Percentiles rank a stretch among this genome's conserved stretches.
Evolutionary conservation across 2,888 invertebrate genomes (phyloP).

Genomic region (Bembecia ichneumoniformis): DNA sequence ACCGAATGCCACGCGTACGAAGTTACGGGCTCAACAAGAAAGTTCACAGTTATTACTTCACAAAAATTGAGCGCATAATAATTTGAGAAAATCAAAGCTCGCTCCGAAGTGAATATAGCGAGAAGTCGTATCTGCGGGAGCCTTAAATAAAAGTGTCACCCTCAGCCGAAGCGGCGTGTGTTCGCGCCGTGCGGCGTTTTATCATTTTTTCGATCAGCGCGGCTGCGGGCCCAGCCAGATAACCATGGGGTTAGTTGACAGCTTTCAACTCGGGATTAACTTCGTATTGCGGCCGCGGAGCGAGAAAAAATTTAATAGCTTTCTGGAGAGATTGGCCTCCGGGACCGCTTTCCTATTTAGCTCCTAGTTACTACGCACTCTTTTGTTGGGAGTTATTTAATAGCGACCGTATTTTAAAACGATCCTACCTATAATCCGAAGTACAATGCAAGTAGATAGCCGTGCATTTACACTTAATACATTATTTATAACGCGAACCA

Average conservation of each 20-base stretch:
- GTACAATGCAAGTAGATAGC: not conserved
- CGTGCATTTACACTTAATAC: too few relatives aligned
- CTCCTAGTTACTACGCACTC: conserved; percentile 17
- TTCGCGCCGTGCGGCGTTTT: conserved; percentile 34
- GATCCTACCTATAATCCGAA: too few relatives aligned
- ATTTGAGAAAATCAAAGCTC: not conserved
- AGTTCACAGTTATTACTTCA: too few relatives aligned
- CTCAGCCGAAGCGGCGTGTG: conserved; percentile 25
- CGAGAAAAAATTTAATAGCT: conserved; percentile 54
- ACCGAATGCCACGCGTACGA: too few relatives aligned
- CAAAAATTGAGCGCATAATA: too few relatives aligned
- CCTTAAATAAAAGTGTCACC: conserved; percentile 39
- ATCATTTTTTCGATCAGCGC: conserved; percentile 49
- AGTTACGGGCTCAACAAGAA: too few relatives aligned
- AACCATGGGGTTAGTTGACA: conserved; percentile 48
- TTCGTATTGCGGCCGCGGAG: conserved; percentile 31
- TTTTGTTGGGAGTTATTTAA: not conserved
- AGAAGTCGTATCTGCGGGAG: conserved; percentile 7
- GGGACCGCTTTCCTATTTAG: conserved; percentile 26
- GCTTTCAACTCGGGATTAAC: conserved; percentile 59
- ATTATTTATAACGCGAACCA: conserved; percentile 6
- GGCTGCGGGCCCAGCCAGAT: conserved; percentile 21
- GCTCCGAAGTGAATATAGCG: not conserved
- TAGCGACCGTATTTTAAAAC: not conserved
- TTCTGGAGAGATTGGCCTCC: conserved; percentile 31